Evolutionary conservation across 2,888 invertebrate species (phyloP).

Genomic region (Dromius quadrimaculatus): DNA sequence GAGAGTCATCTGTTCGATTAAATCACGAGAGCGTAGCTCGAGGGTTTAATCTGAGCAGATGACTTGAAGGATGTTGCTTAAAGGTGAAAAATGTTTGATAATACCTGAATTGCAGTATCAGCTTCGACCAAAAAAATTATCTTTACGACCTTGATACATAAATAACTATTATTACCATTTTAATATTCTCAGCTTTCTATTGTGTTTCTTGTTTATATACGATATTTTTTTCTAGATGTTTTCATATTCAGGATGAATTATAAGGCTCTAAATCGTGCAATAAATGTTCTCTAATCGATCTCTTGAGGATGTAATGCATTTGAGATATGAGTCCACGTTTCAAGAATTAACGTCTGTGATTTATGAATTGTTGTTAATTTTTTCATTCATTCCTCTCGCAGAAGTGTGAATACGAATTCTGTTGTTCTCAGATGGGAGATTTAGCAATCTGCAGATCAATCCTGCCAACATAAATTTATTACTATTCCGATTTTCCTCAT

Average conservation of each 20-base stretch:
- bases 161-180: no score
- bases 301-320: constrained; percentile 42
- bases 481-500: background rate
- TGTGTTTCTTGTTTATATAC: no score
- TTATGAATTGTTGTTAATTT: constrained; percentile 22
- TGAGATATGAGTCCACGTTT: constrained; percentile 23
- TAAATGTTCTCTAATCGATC: constrained; percentile 45
- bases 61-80: no score
- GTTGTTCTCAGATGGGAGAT: constrained; percentile 12
- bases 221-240: background rate
- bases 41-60: no score
- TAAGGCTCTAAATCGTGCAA: constrained; percentile 39
- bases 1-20: no score
- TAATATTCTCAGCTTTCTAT: no score
- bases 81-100: no score
- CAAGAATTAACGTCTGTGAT: constrained; percentile 8
- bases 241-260: constrained; percentile 14
- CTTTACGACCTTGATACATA: no score
- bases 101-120: no score
- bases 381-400: constrained; percentile 15
- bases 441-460: background rate
- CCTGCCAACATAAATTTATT: background rate
- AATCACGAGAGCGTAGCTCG: no score
- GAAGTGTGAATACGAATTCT: constrained; percentile 28
- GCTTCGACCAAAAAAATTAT: no score